Conservation (phyloP, 2,888 invertebrate genomes). For the Dugesia japonica region DNA sequence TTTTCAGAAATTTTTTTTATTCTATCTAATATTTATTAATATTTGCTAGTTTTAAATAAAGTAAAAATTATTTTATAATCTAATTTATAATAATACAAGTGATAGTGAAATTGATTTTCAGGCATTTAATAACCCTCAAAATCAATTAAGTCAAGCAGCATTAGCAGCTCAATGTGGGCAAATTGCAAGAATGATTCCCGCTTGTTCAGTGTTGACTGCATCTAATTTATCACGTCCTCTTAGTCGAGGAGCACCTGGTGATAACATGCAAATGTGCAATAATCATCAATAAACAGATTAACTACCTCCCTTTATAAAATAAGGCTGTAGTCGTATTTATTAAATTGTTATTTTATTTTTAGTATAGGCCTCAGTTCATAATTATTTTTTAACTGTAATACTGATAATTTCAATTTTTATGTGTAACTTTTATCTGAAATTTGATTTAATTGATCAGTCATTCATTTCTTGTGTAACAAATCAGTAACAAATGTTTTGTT, state of each 20-base stretch:
- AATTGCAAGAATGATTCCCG: slow-evolving; percentile 14
- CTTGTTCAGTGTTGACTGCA: neutral
- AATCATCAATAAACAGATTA: neutral
- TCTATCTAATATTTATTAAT: too few relatives aligned
- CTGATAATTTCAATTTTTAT: slow-evolving; percentile 13
- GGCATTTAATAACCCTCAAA: slow-evolving; percentile 9
- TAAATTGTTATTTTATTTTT: neutral
- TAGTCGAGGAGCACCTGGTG: slow-evolving; percentile 7
- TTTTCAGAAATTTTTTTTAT: too few relatives aligned
- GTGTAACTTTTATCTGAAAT: neutral
- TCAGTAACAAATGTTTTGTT: neutral
- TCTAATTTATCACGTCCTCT: slow-evolving; percentile 7
- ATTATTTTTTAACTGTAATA: slow-evolving; percentile 12
- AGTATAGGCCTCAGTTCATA: neutral
- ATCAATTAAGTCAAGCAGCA: slow-evolving; percentile 11
- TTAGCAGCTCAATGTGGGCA: slow-evolving; percentile 10
- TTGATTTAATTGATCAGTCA: slow-evolving; percentile 13
- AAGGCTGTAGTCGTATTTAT: neutral
- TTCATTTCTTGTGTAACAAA: slow-evolving; percentile 2
- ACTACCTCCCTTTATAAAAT: neutral
- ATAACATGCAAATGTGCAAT: slow-evolving; percentile 10
- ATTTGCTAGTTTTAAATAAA: too few relatives aligned
- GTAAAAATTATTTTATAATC: too few relatives aligned
- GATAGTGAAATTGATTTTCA: too few relatives aligned
- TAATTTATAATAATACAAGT: too few relatives aligned